phyloP scores from a whole-genome alignment of 2,797 vertebrate species.

The Calcarius lapponicus region DNA sequence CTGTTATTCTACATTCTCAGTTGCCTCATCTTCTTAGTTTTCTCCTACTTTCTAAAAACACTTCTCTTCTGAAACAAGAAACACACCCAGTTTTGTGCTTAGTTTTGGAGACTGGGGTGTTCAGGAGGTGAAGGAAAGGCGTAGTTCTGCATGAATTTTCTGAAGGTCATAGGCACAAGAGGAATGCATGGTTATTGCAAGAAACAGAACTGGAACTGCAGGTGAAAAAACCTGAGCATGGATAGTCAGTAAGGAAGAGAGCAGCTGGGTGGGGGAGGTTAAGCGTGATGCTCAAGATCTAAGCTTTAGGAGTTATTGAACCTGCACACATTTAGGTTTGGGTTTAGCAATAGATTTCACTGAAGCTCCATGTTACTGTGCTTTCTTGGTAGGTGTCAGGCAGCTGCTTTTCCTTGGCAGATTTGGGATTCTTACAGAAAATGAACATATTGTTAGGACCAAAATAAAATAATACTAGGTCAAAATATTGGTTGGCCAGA shows the following conservation, averaged over 20 bases:
- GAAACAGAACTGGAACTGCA: not conserved
- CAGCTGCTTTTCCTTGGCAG: not conserved
- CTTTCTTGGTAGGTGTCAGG: not conserved
- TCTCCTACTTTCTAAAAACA: constrained; percentile 36
- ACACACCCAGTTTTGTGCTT: not conserved
- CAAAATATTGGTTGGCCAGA: not conserved
- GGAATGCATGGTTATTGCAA: not conserved
- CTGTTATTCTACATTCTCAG: not conserved
- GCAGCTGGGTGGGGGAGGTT: not conserved
- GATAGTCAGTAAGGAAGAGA: not conserved
- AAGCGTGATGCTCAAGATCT: not conserved
- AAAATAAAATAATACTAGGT: not conserved
- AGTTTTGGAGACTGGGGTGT: not conserved
- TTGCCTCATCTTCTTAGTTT: not conserved
- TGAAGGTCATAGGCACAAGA: not conserved
- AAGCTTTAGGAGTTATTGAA: not conserved
- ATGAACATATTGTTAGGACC: not conserved
- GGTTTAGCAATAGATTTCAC: not conserved
- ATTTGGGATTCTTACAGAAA: not conserved
- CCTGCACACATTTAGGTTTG: not conserved
- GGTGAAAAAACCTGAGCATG: not conserved
- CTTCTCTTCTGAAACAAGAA: constrained; percentile 9
- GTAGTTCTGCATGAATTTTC: not conserved
- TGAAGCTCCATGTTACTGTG: not conserved
- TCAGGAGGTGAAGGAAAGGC: not conserved